Conservation (phyloP, 2,797 vertebrate species). For the Scomberomorus guttatus region DNA sequence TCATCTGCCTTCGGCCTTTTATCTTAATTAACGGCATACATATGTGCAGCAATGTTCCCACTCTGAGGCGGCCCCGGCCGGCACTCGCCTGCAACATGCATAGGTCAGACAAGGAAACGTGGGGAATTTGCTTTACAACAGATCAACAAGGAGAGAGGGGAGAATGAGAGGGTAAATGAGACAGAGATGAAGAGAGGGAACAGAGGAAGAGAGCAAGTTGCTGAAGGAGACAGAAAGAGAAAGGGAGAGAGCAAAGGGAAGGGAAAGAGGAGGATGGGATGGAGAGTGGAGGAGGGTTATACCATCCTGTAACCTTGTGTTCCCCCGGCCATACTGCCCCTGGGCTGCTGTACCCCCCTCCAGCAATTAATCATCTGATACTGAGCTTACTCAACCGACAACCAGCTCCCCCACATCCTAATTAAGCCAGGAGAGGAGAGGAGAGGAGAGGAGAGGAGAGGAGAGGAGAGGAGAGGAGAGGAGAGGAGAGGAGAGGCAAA, state of each 20-base stretch:
- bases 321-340: slow-evolving; percentile 79
- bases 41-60: slow-evolving; percentile 60
- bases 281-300: slow-evolving; percentile 46
- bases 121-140: slow-evolving; percentile 67
- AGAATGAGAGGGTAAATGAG: slow-evolving; percentile 73
- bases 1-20: slow-evolving; percentile 69
- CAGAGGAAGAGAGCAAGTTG: slow-evolving; percentile 50
- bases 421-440: slow-evolving; percentile 76
- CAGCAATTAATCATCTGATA: slow-evolving; percentile 89
- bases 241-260: slow-evolving; percentile 11
- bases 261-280: slow-evolving; percentile 25
- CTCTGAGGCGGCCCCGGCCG: slow-evolving; percentile 53
- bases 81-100: slow-evolving; percentile 35
- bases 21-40: slow-evolving; percentile 81
- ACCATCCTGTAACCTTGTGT: slow-evolving; percentile 83
- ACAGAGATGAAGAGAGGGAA: slow-evolving; percentile 73
- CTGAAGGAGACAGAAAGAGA: slow-evolving; percentile 55
- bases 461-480: neutral
- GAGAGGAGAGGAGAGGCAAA: slow-evolving; percentile 13
- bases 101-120: slow-evolving; percentile 67
- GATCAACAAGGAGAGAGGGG: slow-evolving; percentile 72
- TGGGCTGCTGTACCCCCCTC: slow-evolving; percentile 79
- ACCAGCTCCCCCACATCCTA: slow-evolving; percentile 84
- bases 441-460: slow-evolving; percentile 2
- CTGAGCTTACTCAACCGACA: slow-evolving; percentile 86